These are phyloP conservation scores for Drosophila borealis DNA, from an alignment of 2,888 invertebrate species.

Conservation along the genomic window DNA sequence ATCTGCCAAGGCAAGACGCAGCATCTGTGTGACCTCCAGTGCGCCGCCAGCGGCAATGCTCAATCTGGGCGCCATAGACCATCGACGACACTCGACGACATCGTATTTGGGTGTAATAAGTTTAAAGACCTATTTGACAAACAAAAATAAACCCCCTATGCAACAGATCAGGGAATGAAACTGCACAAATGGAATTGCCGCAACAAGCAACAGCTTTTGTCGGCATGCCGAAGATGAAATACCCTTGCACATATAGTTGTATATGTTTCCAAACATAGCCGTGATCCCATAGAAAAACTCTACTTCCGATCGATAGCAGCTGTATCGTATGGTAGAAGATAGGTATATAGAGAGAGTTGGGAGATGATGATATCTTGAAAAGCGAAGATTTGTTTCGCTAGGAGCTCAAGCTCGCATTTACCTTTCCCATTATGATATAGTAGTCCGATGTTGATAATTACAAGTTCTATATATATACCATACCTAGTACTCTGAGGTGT, in stretches of 20 bases:
- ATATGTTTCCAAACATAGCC: too few species aligned
- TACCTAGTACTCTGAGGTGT: too few species aligned
- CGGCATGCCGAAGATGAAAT: neutral
- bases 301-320: too few species aligned
- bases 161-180: slow-evolving; percentile 40
- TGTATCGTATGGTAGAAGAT: too few species aligned
- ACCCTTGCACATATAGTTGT: neutral
- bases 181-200: neutral
- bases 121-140: slow-evolving; percentile 41
- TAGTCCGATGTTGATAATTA: too few species aligned
- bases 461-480: too few species aligned
- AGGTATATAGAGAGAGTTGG: too few species aligned
- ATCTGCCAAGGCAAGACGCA: slow-evolving; percentile 70
- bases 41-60: slow-evolving; percentile 76
- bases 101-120: slow-evolving; percentile 85
- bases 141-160: neutral
- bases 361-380: too few species aligned
- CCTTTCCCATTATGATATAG: too few species aligned
- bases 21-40: slow-evolving; percentile 83
- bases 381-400: too few species aligned
- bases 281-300: too few species aligned
- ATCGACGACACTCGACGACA: slow-evolving; percentile 84
- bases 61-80: slow-evolving; percentile 65
- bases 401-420: too few species aligned
- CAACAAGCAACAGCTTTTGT: neutral